Evolutionary conservation across 2,888 invertebrate species (phyloP), one percentile per base, ranked within the genome.

Genomic region (Melanostoma mellinum): DNA sequence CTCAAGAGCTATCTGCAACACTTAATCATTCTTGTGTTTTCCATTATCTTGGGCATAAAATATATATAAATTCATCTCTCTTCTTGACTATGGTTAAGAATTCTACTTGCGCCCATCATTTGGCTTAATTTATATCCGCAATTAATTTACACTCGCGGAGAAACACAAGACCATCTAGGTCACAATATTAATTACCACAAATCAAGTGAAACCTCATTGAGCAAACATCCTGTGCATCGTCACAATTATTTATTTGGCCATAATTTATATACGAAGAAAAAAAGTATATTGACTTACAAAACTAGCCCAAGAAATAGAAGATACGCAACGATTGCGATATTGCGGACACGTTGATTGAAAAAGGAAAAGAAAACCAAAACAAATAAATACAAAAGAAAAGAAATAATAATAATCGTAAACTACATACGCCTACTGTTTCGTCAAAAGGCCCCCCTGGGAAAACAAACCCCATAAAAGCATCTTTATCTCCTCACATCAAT

Each of bases 131-230:
- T 72, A 61, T 53, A 30, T n/a, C 9, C 61, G 6, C 44, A 44
- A 61, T 6, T 35, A 61, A 72, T 72, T 60, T 44, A 56, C 52
- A 5, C 38, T 48, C 36, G 10, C 44, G 10, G 2, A 6, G 9
- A 10, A 78, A 52, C 20, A 4, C 44, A 46, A 46, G 38, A 36
- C 8, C 52, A 72, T 58, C 46, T 67, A 33, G 65, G 71, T 72
- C 71, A 71, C 65, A 58, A 78, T 4, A 46, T 78, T 72, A 72
- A 72, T 72, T 58, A 78, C 65, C 71, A 72, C 58, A 78, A 71
- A 71, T 77, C 71, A 77, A 77, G 63, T 68, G 55, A 55, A 68
- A 69, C 20, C 60, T 42, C 58, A 53, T 46, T 30, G 44, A 32
- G 53, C 50, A 73, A 73, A 40, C 46, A 68, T 42, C 56, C 44